A percentile compares a stretch with the other conserved stretches of the same genome.
Conservation (phyloP, 2,888 invertebrate species). For the Zaprionus bogoriensis region DNA sequence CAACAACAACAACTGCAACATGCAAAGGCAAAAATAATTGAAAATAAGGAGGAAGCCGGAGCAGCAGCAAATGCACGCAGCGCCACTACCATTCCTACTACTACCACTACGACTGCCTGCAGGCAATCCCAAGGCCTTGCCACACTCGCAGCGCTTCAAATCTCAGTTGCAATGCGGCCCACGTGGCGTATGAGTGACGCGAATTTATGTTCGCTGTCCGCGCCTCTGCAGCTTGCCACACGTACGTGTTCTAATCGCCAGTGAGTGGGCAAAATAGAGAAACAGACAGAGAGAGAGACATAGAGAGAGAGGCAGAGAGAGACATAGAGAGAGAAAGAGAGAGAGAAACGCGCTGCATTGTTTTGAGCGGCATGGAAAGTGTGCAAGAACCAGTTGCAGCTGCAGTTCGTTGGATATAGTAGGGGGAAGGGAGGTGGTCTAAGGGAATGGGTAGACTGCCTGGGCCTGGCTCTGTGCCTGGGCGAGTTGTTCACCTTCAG, state of each 20-base stretch:
- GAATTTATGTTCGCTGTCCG: slow-evolving; percentile 72
- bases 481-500: slow-evolving; percentile 68
- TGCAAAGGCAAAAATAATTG: slow-evolving; percentile 22
- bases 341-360: background rate
- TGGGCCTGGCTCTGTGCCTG: background rate
- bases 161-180: slow-evolving; percentile 61
- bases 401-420: too few species aligned
- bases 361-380: background rate
- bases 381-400: background rate
- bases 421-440: too few species aligned
- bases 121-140: slow-evolving; percentile 11
- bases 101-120: too few species aligned
- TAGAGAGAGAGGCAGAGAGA: too few species aligned
- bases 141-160: slow-evolving; percentile 6
- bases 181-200: slow-evolving; percentile 77
- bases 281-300: too few species aligned
- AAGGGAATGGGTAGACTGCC: slow-evolving; percentile 8
- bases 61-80: background rate
- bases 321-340: too few species aligned
- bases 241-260: slow-evolving; percentile 70
- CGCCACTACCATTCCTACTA: too few species aligned
- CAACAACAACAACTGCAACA: slow-evolving; percentile 17
- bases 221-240: slow-evolving; percentile 56
- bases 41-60: slow-evolving; percentile 22
- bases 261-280: slow-evolving; percentile 27